phyloP scores from a whole-genome alignment of 2,888 invertebrate genomes.

The Sinhomidia bicolor region DNA sequence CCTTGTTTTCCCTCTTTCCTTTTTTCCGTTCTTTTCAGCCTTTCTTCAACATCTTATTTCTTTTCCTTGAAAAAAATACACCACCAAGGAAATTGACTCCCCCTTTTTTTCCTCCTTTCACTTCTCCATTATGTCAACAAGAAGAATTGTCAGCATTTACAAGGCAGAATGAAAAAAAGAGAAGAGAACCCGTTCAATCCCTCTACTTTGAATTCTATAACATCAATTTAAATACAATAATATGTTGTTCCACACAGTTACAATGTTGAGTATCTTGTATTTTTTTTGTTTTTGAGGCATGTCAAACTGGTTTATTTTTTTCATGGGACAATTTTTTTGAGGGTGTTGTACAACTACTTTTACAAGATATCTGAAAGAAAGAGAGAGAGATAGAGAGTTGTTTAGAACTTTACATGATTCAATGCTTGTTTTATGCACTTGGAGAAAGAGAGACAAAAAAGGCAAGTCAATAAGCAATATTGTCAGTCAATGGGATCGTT shows the following conservation, averaged over 20 bases:
- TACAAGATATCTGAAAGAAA: conserved; percentile 48
- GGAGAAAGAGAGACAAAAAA: neutral
- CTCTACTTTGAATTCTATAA: conserved; percentile 23
- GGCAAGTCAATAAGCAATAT: conserved; percentile 74
- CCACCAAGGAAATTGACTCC: conserved; percentile 15
- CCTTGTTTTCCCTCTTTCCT: neutral
- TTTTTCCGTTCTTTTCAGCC: neutral
- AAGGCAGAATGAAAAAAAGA: neutral
- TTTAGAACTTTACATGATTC: conserved; percentile 41
- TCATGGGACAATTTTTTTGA: conserved; percentile 40
- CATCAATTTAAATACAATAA: conserved; percentile 47
- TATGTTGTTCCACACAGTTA: conserved; percentile 27
- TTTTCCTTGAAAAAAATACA: conserved; percentile 41
- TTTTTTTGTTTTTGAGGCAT: conserved; percentile 60
- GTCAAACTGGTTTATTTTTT: conserved; percentile 56
- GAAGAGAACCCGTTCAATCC: conserved; percentile 17
- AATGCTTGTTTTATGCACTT: conserved; percentile 42
- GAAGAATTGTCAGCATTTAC: conserved; percentile 45
- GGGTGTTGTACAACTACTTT: conserved; percentile 64
- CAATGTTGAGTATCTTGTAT: conserved; percentile 7
- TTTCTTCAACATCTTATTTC: neutral
- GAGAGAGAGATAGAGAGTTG: neutral
- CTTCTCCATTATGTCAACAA: conserved; percentile 52
- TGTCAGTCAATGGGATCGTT: conserved; percentile 74
- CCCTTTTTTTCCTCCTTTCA: conserved; percentile 40